These are phyloP conservation scores for Arremon brunneinucha DNA, from an alignment of 2,797 vertebrate genomes.

Conservation along the genomic window DNA sequence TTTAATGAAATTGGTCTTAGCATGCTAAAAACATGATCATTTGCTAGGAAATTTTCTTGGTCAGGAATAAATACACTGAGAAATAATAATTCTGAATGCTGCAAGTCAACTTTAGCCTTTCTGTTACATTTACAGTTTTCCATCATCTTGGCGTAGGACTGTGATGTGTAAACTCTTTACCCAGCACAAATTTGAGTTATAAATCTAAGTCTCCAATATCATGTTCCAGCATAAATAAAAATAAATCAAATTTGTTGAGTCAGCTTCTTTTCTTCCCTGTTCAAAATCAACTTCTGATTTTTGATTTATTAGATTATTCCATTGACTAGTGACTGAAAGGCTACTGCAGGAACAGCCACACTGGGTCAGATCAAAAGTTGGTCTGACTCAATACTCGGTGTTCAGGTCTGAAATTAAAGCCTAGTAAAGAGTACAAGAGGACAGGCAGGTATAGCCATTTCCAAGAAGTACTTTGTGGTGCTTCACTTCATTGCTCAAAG, in stretches of 20 bases:
- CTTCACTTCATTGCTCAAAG: background rate
- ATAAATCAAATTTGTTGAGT: background rate
- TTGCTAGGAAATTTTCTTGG: background rate
- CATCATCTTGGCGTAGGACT: background rate
- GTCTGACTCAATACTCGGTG: accelerated
- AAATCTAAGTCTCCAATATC: background rate
- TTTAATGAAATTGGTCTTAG: constrained; percentile 20
- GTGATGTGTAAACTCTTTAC: background rate
- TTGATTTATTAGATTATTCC: background rate
- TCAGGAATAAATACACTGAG: background rate
- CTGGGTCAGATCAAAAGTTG: background rate
- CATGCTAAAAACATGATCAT: background rate
- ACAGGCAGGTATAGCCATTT: background rate
- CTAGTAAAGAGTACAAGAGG: background rate
- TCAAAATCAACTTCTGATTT: background rate
- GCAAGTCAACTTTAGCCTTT: background rate
- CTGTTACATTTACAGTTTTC: background rate
- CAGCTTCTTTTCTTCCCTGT: background rate
- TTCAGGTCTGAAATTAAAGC: background rate
- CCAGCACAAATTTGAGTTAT: background rate
- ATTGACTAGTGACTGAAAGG: background rate
- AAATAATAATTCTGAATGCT: background rate
- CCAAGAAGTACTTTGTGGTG: background rate
- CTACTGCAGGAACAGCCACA: background rate
- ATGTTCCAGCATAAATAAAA: background rate